Conservation (phyloP, 2,113 vertebrate species). For the Neodontobutis hainanensis region DNA sequence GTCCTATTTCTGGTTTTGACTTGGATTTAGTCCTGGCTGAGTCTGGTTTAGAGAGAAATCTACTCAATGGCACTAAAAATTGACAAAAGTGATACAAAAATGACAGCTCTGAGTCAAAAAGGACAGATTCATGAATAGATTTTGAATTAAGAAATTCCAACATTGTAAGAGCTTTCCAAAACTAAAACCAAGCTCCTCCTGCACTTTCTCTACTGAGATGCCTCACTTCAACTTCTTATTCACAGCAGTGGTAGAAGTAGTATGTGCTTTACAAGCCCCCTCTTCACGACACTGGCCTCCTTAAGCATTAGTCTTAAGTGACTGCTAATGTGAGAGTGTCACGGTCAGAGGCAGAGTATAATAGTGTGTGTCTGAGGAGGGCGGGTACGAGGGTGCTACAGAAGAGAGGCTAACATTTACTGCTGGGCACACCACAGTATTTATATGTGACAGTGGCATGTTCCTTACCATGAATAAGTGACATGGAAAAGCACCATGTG, state of each 20-base stretch:
- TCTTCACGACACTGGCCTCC: conserved; percentile 43
- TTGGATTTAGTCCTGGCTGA: too few relatives aligned
- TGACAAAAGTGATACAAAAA: too few relatives aligned
- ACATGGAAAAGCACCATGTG: too few relatives aligned
- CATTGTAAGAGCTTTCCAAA: neutral
- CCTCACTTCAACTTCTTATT: conserved; percentile 20
- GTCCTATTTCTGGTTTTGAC: too few relatives aligned
- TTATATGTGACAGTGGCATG: conserved; percentile 46
- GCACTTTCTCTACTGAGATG: conserved; percentile 20
- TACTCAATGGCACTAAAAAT: too few relatives aligned
- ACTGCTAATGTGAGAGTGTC: conserved; percentile 58
- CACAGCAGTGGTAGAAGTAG: conserved; percentile 2
- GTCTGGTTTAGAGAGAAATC: too few relatives aligned
- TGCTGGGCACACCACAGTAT: conserved; percentile 48
- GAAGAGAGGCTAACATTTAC: conserved; percentile 68
- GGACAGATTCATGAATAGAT: too few relatives aligned
- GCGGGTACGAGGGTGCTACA: conserved; percentile 54
- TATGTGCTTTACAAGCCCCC: conserved; percentile 22
- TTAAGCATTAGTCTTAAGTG: conserved; percentile 57
- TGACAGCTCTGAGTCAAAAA: too few relatives aligned
- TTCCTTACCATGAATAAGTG: too few relatives aligned
- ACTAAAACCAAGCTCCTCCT: conserved; percentile 11
- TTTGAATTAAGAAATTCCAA: too few relatives aligned
- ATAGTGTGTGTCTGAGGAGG: conserved; percentile 61
- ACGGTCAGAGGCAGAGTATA: conserved; percentile 54